Conservation (phyloP, 2,113 vertebrate species). For the Carassius gibelio region DNA sequence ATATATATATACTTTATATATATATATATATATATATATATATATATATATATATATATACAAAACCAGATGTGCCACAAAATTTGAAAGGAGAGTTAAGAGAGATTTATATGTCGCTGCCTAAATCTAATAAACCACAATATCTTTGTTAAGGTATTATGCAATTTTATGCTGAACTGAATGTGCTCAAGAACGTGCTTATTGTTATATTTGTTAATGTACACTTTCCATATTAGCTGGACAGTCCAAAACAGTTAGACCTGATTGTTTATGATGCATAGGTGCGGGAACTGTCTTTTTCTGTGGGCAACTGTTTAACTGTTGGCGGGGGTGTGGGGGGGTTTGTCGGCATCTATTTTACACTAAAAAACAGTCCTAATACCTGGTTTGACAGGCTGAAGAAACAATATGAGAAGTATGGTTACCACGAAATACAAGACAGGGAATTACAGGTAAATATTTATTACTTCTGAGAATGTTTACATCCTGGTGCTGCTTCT, state of each 20-base stretch:
- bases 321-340: too few species aligned
- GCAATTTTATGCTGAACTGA: background rate
- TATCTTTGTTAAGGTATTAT: background rate
- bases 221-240: background rate
- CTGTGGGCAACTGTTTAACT: too few species aligned
- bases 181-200: background rate
- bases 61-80: conserved; percentile 64
- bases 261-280: background rate
- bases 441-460: conserved; percentile 73
- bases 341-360: too few species aligned
- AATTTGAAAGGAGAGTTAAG: conserved; percentile 55
- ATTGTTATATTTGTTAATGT: background rate
- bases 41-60: too few species aligned
- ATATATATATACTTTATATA: too few species aligned
- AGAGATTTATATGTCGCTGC: background rate
- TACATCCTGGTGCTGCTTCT: background rate
- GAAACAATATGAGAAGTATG: conserved; percentile 82
- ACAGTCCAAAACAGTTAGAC: background rate
- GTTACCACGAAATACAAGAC: conserved; percentile 68
- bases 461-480: background rate
- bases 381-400: conserved; percentile 65
- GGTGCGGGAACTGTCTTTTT: too few species aligned
- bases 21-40: too few species aligned
- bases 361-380: too few species aligned
- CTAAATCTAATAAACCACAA: background rate